Evolutionary conservation across 2,797 vertebrate species (phyloP).

Genomic region (Melanotaenia nigrans): DNA sequence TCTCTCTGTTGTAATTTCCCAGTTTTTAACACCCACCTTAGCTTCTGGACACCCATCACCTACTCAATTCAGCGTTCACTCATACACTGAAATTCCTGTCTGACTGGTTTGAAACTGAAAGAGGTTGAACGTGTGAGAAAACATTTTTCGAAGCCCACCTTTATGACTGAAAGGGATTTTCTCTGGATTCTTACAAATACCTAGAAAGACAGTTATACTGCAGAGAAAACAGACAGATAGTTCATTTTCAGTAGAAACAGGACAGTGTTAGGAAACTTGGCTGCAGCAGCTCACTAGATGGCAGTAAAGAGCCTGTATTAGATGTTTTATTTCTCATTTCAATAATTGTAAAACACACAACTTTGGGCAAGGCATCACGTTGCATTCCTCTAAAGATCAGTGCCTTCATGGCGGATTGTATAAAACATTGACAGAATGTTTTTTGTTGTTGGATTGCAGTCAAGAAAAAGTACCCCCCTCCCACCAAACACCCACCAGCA

Average conservation of each 20-base stretch:
- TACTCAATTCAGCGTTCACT: conserved; percentile 40
- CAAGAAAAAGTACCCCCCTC: too few species aligned
- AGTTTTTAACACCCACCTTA: neutral
- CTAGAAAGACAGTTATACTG: neutral
- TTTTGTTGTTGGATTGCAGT: neutral
- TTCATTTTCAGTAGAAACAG: neutral
- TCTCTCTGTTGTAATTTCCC: neutral
- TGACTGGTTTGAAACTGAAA: conserved; percentile 8
- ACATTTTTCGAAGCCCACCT: neutral
- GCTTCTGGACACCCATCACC: conserved; percentile 20
- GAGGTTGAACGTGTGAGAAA: neutral
- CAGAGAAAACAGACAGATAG: neutral
- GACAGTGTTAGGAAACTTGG: neutral
- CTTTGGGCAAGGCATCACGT: neutral
- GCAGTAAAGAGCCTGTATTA: conserved; percentile 6
- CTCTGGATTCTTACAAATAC: neutral
- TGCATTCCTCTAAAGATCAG: neutral
- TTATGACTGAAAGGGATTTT: neutral
- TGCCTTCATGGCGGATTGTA: neutral
- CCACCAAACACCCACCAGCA: too few species aligned
- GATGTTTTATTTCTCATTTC: neutral
- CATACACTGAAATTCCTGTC: conserved; percentile 11
- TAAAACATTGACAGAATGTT: neutral
- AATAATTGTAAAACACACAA: neutral
- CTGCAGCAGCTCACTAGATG: conserved; percentile 48